Percentiles rank a stretch among this genome's conserved stretches.
phyloP scores from a whole-genome alignment of 2,113 vertebrate species.

The Cebus imitator region DNA sequence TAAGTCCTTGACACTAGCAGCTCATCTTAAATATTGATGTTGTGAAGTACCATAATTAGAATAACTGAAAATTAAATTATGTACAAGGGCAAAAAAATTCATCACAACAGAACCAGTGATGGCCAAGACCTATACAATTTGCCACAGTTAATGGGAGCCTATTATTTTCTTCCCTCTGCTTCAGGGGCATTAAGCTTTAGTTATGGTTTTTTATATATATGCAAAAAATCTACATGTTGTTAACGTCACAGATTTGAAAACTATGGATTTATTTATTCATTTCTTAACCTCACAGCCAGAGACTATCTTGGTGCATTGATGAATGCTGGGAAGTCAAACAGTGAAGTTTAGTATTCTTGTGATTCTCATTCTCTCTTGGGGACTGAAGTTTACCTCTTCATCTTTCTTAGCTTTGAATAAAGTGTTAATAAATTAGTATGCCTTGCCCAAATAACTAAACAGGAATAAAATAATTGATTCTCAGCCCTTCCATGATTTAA shows the following conservation, averaged over 20 bases:
- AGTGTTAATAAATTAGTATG: slow-evolving; percentile 21
- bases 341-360: background rate
- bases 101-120: background rate
- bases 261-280: background rate
- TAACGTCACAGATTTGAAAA: background rate
- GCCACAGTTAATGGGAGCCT: background rate
- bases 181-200: background rate
- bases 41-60: background rate
- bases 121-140: background rate
- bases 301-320: background rate
- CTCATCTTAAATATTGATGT: background rate
- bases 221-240: background rate
- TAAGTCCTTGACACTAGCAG: background rate
- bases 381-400: background rate
- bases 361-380: background rate
- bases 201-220: background rate
- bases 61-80: background rate
- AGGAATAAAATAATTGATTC: background rate
- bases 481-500: background rate
- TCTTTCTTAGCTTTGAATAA: background rate
- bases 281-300: background rate
- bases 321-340: background rate
- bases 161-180: background rate
- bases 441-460: background rate
- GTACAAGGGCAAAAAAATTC: background rate